A percentile compares a stretch with the other conserved stretches of the same genome.
phyloP scores from a whole-genome alignment of 1,140 invertebrate species.

The Telenomus remus region DNA sequence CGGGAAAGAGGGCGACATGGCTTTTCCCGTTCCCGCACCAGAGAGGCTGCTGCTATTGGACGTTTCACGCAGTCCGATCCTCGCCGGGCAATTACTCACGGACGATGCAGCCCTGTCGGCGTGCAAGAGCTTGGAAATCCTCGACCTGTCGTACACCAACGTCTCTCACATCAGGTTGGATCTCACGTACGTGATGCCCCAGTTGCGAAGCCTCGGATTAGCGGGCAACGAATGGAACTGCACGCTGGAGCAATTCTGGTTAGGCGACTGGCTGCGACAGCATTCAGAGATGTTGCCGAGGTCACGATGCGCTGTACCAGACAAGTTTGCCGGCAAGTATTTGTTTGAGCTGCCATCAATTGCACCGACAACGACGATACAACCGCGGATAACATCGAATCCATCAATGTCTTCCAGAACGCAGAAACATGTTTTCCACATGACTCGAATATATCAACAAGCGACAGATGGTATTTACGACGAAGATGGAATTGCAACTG shows the following conservation, averaged over 20 bases:
- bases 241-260: constrained; percentile 77
- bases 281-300: constrained; percentile 71
- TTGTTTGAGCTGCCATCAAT: constrained; percentile 70
- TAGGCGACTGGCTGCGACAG: constrained; percentile 79
- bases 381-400: constrained; percentile 32
- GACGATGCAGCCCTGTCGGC: constrained; percentile 83
- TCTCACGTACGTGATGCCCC: constrained; percentile 81
- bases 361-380: constrained; percentile 4
- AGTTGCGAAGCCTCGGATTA: constrained; percentile 79
- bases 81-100: constrained; percentile 81
- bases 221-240: constrained; percentile 81
- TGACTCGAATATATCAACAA: neutral
- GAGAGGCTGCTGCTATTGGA: constrained; percentile 83
- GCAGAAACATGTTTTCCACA: too few relatives aligned
- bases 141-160: constrained; percentile 81
- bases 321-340: constrained; percentile 65
- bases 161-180: constrained; percentile 81
- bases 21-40: constrained; percentile 82
- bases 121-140: constrained; percentile 80
- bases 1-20: constrained; percentile 77
- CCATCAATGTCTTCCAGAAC: constrained; percentile 41
- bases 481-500: constrained; percentile 43
- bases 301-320: constrained; percentile 69
- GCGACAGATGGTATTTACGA: constrained; percentile 29
- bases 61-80: constrained; percentile 82